Percentiles rank a stretch among this genome's conserved stretches.
Conservation (phyloP, 1,140 invertebrate genomes). For the Papilio glaucus region DNA sequence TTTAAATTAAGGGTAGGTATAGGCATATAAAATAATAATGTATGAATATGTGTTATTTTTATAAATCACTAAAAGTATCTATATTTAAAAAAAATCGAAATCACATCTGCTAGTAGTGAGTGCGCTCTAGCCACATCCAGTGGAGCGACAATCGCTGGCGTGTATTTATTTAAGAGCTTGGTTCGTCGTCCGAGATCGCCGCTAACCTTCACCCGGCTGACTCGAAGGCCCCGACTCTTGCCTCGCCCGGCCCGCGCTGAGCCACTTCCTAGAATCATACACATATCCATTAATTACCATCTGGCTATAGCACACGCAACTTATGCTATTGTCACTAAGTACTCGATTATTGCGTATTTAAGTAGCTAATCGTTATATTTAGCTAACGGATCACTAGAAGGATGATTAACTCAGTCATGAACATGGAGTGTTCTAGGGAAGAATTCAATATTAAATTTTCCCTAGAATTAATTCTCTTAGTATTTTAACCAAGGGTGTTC, state of each 20-base stretch:
- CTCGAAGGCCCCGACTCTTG: conserved; percentile 38
- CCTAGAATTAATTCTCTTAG: not conserved
- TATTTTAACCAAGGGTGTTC: no score
- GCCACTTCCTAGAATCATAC: conserved; percentile 37
- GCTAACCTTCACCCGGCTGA: conserved; percentile 50
- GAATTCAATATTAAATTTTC: not conserved
- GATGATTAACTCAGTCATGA: not conserved
- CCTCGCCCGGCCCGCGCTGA: not conserved
- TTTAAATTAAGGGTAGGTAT: no score
- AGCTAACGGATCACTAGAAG: not conserved
- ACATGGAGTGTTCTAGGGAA: not conserved
- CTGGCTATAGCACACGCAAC: not conserved
- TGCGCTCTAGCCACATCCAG: conserved; percentile 46
- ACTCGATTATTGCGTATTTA: not conserved
- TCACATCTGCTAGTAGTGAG: not conserved
- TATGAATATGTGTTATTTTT: no score
- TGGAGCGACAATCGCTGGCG: conserved; percentile 40
- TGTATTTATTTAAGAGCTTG: conserved; percentile 60
- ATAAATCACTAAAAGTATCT: no score
- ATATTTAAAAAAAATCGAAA: not conserved
- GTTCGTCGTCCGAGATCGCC: conserved; percentile 62
- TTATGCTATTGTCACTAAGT: not conserved
- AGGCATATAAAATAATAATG: no score
- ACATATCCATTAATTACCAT: conserved; percentile 34
- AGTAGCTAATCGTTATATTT: not conserved